Base-by-base conservation (phyloP, 2,888 invertebrate species). In the Ochropacha duplaris region DNA sequence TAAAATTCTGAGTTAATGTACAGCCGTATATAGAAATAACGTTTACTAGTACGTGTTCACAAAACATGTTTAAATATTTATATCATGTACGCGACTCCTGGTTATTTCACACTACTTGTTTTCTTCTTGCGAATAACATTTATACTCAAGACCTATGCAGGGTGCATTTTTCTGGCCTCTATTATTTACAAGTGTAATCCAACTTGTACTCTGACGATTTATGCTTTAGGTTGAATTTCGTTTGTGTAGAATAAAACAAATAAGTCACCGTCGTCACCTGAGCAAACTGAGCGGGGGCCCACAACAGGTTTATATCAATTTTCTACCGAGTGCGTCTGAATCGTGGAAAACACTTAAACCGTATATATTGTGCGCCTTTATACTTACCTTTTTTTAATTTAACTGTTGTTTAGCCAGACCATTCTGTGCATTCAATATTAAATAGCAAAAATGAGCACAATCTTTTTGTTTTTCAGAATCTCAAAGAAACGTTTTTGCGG, bases 301-400 rank as follows among this genome's bases (percentile, higher is more conserved):
- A 86, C 85, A 88, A 88, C 85, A 88, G 87, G 88, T 91, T 92
- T 91, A 87, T 90, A 88, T 90, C 89, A 92, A 91, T 92, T 92
- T 91, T 91, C 91, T 81, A 79, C 86, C 76, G 84, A 88, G 86
- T 90, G 90, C 87, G 86, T 88, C 88, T 89, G 87, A 82, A 81
- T 83, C 79, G 86, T 73, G 82, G 77, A 85, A 88, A 89, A 88
- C 88, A 88, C 84, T 89, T 86, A 84, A 78, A 74, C 71, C 69
- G 51, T 78, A 71, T 75, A 79, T 81, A n/a, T n/a, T n/a, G 78
- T 79, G 77, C 74, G 66, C 70, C 68, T 81, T 79, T 79, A 76
- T 78, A 76, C 73, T 81, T n/a, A n/a, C 71, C 76, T 81, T 79
- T 74, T 70, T 65, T 67, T 63, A 69, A 67, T 69, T 65, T 67